These are phyloP conservation scores for Sciaenops ocellatus DNA, from an alignment of 2,797 vertebrate genomes.

Conservation along the genomic window DNA sequence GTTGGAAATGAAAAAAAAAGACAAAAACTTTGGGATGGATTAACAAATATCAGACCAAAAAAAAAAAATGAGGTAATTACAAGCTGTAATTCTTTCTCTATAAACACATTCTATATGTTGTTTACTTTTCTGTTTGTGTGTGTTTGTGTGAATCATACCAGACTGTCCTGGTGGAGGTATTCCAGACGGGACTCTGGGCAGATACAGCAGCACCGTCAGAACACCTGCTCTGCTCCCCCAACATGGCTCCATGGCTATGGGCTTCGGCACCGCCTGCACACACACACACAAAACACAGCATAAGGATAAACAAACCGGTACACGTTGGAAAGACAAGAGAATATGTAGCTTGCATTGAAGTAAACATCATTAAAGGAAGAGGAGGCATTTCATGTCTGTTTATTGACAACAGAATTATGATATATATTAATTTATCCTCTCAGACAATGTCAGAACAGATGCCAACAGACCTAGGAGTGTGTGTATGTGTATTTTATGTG, in stretches of 20 bases:
- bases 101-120: background rate
- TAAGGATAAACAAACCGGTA: background rate
- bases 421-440: background rate
- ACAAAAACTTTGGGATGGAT: background rate
- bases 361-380: background rate
- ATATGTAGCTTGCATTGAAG: too few relatives aligned
- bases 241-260: conserved; percentile 92
- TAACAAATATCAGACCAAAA: too few relatives aligned
- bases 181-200: conserved; percentile 88
- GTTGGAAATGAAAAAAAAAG: too few relatives aligned
- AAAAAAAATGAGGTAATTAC: background rate
- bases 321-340: background rate
- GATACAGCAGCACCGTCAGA: conserved; percentile 91
- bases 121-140: background rate
- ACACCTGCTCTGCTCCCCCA: conserved; percentile 91
- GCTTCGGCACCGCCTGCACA: conserved; percentile 81
- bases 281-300: conserved; percentile 14
- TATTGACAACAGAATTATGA: background rate
- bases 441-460: background rate
- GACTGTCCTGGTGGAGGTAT: conserved; percentile 93
- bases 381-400: background rate
- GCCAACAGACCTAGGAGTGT: background rate
- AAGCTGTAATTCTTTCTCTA: background rate
- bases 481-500: background rate
- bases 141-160: conserved; percentile 81